Evolutionary conservation across 2,888 invertebrate genomes (phyloP), one percentile per base, ranked within the genome.

Genomic region (Meta bourneti): DNA sequence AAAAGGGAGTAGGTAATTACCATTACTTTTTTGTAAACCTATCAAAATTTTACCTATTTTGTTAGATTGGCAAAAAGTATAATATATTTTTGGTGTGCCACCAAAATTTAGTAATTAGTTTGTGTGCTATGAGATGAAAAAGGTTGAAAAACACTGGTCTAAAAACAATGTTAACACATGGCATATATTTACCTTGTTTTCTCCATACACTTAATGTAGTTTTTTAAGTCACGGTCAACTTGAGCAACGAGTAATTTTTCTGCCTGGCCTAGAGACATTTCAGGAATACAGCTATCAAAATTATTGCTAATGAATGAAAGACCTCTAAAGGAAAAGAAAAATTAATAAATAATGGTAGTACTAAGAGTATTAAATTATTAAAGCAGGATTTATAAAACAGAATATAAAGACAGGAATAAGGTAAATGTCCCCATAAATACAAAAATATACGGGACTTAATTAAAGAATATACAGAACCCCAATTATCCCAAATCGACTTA

Each of bases 261-360:
- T 0, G 96, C 96, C 0, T 96, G 96, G 0, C 95, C 95, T 19
- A 97, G 95, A 8, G 93, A 91, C 95, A 97, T 96, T 54, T 95
- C 94, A 2, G 97, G 97, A 88, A 99, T 95, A 0, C 94, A 95
- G 0, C 97, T 96, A 20, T 96, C 96, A 95, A 98, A 99, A 93
- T 97, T 97, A 95, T 97, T 98, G 93, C 97, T 97, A 93, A 97
- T 96, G 95, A 99, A 99, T 93, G 97, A 97, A 81, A 99, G 95
- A 7, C 98, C 98, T 92, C 99, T 94, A 94, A 85, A 16, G 88
- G 54, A 86, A 83, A 83, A 16, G 20, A 71, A 71, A 74, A 52
- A 49, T 77, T 49, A 7, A 5, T 11, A 16, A 77, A n/a, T 74
- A 16, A 8, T 19, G 9, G n/a, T 19, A n/a, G 20, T n/a, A 74